phyloP scores from a whole-genome alignment of 35 echinoderm and acorn worm species.

The Anneissia japonica region DNA sequence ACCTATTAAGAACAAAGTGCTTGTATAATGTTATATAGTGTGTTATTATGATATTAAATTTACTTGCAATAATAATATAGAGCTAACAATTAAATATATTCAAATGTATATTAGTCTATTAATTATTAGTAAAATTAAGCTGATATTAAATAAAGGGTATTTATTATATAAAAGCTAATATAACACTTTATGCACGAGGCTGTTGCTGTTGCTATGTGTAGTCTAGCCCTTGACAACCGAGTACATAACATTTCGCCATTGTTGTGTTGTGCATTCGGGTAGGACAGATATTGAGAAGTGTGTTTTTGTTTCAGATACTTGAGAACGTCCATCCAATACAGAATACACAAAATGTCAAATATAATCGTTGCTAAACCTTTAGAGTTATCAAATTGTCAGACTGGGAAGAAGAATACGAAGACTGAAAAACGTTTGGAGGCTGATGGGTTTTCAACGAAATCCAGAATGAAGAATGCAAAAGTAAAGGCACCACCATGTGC shows the following conservation, averaged over 20 bases:
- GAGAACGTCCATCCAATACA: background rate
- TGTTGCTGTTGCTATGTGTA: background rate
- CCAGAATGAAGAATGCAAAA: conserved; percentile 66
- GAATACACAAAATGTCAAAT: background rate
- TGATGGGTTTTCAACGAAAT: conserved; percentile 88
- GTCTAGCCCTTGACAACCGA: background rate
- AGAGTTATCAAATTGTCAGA: background rate
- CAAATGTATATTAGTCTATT: too few relatives aligned
- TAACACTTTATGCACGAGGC: background rate
- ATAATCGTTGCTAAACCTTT: background rate
- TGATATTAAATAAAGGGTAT: too few relatives aligned
- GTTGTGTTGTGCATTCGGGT: background rate
- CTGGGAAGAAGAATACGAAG: background rate
- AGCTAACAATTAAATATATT: too few relatives aligned
- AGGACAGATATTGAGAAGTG: background rate
- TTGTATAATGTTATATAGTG: too few relatives aligned
- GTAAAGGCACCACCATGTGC: conserved; percentile 56
- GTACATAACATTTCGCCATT: background rate
- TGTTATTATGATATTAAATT: too few relatives aligned
- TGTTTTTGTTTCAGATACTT: background rate
- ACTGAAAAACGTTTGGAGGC: conserved; percentile 4
- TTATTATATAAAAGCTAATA: background rate
- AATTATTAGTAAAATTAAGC: too few relatives aligned
- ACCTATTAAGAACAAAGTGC: too few relatives aligned
- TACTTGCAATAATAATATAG: too few relatives aligned